Percentiles rank a stretch among this genome's conserved stretches.
These are phyloP conservation scores for Heliconius himera DNA, from an alignment of 1,140 invertebrate species.

Conservation along the genomic window DNA sequence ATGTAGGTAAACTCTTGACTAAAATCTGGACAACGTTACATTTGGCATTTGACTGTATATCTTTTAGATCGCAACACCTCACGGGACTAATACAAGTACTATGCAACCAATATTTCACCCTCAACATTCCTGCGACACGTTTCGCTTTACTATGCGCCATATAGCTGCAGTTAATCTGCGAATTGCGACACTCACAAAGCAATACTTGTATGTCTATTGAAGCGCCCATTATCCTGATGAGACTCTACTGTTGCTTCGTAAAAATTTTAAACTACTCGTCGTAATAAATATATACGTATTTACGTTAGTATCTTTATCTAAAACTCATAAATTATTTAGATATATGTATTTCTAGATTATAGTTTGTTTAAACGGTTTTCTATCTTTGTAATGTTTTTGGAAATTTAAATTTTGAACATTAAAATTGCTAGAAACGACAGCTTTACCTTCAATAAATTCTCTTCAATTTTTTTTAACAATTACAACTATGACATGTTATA, in stretches of 20 bases:
- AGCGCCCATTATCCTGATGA: slow-evolving; percentile 10
- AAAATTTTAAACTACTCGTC: too few species aligned
- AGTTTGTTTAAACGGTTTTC: too few species aligned
- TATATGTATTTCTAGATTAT: too few species aligned
- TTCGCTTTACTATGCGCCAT: slow-evolving; percentile 18
- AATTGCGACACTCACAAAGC: slow-evolving; percentile 21
- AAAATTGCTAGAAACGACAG: too few species aligned
- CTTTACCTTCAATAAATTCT: too few species aligned
- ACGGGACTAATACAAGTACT: slow-evolving; percentile 15
- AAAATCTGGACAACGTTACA: slow-evolving; percentile 5
- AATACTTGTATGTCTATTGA: slow-evolving; percentile 17
- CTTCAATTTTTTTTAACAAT: neutral
- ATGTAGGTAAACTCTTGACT: neutral
- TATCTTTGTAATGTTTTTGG: too few species aligned
- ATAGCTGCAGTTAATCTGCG: slow-evolving; percentile 21
- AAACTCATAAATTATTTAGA: too few species aligned
- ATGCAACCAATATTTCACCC: slow-evolving; percentile 21
- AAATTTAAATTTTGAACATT: too few species aligned
- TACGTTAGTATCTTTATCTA: neutral
- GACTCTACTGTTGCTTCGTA: neutral
- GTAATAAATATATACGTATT: too few species aligned
- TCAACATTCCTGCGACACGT: slow-evolving; percentile 20
- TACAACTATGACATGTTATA: neutral
- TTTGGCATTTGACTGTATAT: slow-evolving; percentile 15
- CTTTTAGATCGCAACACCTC: slow-evolving; percentile 9